These are phyloP conservation scores for Drosophila pruinosa DNA, from an alignment of 1,140 invertebrate genomes.

Conservation along the genomic window DNA sequence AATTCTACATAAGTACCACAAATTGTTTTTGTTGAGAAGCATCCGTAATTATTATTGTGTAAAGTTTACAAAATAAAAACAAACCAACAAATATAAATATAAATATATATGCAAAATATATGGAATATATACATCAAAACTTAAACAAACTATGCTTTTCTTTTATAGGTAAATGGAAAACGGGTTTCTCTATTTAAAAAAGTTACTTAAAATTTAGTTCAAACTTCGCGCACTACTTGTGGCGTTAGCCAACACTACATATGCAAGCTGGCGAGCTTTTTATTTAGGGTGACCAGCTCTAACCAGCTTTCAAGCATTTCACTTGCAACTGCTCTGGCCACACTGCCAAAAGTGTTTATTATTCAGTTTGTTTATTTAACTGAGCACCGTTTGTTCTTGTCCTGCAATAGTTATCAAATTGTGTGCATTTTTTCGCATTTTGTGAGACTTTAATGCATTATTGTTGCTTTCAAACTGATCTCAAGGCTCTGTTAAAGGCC, in stretches of 20 bases:
- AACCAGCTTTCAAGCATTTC: conserved; percentile 1
- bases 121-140: conserved; percentile 46
- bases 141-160: conserved; percentile 4
- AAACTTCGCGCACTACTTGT: conserved; percentile 1
- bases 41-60: conserved; percentile 57
- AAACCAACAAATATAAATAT: conserved; percentile 44
- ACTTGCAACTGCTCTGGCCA: not conserved
- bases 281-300: conserved; percentile 13
- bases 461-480: conserved; percentile 4
- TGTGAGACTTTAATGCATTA: not conserved
- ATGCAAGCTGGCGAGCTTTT: not conserved
- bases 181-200: not conserved
- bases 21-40: conserved; percentile 58
- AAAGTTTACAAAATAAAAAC: conserved; percentile 37
- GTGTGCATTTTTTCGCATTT: not conserved
- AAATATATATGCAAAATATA: conserved; percentile 63
- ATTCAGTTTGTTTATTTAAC: conserved; percentile 12
- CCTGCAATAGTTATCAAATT: not conserved
- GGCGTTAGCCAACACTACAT: not conserved
- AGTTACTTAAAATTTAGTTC: no score
- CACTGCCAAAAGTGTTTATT: conserved; percentile 9
- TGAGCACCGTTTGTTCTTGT: not conserved
- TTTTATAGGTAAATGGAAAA: not conserved
- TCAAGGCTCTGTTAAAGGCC: conserved; percentile 21
- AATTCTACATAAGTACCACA: conserved; percentile 50